Conservation (phyloP, 2,888 invertebrate species). For the Himalopsyche japonica region DNA sequence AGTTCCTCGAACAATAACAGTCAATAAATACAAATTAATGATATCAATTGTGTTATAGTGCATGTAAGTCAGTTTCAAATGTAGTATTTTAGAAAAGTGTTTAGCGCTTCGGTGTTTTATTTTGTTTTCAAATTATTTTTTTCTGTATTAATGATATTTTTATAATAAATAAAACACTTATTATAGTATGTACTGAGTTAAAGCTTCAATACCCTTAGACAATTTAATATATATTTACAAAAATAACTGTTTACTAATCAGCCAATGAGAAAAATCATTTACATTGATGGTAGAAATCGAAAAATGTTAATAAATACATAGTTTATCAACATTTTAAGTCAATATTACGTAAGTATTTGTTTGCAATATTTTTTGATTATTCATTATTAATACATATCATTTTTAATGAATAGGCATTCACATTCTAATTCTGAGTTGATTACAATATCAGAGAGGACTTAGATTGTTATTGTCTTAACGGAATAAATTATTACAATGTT, state of each 20-base stretch:
- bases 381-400: no score
- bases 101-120: background rate
- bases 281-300: no score
- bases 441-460: no score
- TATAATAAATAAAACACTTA: background rate
- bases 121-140: background rate
- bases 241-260: background rate
- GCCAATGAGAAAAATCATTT: no score
- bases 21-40: background rate
- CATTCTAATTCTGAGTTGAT: no score
- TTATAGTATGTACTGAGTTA: background rate
- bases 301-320: no score
- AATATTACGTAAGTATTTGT: no score
- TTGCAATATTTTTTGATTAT: no score
- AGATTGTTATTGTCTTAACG: no score
- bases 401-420: no score
- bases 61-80: background rate
- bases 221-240: background rate
- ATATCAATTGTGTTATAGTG: background rate
- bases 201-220: background rate
- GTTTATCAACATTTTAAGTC: no score
- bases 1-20: background rate
- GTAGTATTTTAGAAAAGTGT: background rate
- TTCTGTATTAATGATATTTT: background rate
- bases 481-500: no score